Base-by-base conservation (phyloP, 1,140 invertebrate species). In the Dinoponera quadriceps region DNA sequence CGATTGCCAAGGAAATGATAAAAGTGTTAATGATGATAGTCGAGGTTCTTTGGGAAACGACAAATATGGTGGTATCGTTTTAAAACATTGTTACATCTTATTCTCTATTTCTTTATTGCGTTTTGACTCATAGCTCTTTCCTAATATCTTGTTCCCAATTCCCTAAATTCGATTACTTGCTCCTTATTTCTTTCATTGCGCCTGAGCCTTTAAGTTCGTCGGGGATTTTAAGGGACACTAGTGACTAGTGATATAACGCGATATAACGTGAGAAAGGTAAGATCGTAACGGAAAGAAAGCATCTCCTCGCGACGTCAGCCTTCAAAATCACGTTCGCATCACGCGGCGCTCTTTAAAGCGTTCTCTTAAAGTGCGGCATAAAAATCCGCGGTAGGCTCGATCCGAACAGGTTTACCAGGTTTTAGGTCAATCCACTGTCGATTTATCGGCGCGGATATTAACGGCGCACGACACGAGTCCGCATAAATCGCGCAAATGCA, bases 351-450 rank as follows among this genome's bases (percentile, higher is more conserved):
- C 27, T 77, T 77, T n/a, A 51, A 51, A 51, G 25, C 29, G n/a
- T n/a, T n/a, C n/a, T n/a, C n/a, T 71, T 59, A 71, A 71, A 57
- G 3, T 16, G 63, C 75, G 22, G 44, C 51, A 57, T 44, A 65
- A 80, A 80, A 80, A 71, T 3, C 4, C 11, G 33, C 48, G 14
- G 2, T 44, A 22, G n/a, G 25, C 73, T 54, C 33, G 60, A 68
- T 75, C 38, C 25, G 29, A 81, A 88, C 75, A 65, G 82, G 85
- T 87, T 81, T 86, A 25, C 7, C 14, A 13, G 18, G 25, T 82
- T 86, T 59, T 48, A 60, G 20, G n/a, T 65, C 22, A 54, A 66
- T 84, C 22, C 44, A 63, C 65, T 82, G 33, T 78, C 48, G 33
- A 78, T 78, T 84, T 78, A 77, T 72, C 38, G 27, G 11, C 60